Conservation (phyloP, 2,113 vertebrate species). For the Phyllopteryx taeniolatus region DNA sequence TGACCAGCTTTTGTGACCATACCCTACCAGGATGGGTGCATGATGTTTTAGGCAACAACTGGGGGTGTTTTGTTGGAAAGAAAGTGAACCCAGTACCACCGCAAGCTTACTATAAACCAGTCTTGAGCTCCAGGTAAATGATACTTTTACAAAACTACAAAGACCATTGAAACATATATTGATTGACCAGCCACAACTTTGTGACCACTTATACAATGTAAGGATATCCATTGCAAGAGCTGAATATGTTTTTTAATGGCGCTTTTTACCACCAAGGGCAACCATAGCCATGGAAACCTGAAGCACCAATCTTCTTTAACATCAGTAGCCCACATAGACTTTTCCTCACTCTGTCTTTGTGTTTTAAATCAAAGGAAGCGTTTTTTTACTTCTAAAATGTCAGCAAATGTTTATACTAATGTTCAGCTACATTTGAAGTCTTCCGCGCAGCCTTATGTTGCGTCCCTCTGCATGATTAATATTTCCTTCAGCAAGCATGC, state of each 20-base stretch:
- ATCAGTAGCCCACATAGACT: too few species aligned
- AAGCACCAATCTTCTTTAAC: neutral
- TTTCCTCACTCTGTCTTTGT: too few species aligned
- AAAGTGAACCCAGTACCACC: constrained; percentile 65
- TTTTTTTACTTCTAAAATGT: neutral
- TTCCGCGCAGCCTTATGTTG: neutral
- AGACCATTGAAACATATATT: neutral
- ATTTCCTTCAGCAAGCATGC: neutral
- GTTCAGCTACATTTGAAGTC: neutral
- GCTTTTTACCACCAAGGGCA: too few species aligned
- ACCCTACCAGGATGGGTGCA: constrained; percentile 92
- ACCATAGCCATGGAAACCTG: neutral
- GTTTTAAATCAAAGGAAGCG: neutral
- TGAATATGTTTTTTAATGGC: too few species aligned
- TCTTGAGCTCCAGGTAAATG: constrained; percentile 42
- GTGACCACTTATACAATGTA: neutral
- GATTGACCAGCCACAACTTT: neutral
- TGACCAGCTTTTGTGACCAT: constrained; percentile 90
- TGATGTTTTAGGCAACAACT: constrained; percentile 88
- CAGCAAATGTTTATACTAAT: neutral
- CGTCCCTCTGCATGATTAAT: neutral
- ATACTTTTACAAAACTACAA: neutral
- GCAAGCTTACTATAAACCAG: constrained; percentile 14
- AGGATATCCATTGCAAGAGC: neutral
- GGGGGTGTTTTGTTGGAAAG: constrained; percentile 89